Evolutionary conservation across 64 coral and sea anemone species (phyloP), one percentile per base, ranked within the genome.

Genomic region (Montipora foliosa): DNA sequence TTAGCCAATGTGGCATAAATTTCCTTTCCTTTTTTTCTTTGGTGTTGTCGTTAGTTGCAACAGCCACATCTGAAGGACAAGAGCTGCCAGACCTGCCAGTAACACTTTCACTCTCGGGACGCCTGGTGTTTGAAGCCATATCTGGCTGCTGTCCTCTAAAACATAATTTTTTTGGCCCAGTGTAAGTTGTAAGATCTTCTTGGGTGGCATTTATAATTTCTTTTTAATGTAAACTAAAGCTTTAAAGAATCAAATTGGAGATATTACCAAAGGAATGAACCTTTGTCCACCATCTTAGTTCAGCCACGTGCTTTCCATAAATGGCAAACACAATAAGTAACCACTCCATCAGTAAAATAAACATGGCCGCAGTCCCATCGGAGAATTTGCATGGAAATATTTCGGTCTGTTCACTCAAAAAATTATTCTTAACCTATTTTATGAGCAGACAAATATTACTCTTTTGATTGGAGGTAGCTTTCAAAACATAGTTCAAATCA

Each of bases 381-480:
- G 20, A 74, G 71, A 74, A 74, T 74, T 74, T 74, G 71, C 71
- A 24, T 74, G 71, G n/a, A 74, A 74, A 74, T 74, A 25, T 22
- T 74, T 74, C 17, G 15, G 71, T 74, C 71, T 44, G 5, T 74
- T 74, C 71, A 16, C 24, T 74, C 22, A 11, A 74, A 74, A 24
- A 74, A 74, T 74, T 44, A 74, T 74, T 74, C 20, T 74, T 74
- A 74, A 74, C 17, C 71, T 74, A 9, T 74, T 74, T 74, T 74
- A 74, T 74, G 71, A 74, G 71, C 5, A 6, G 11, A 74, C 71
- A 74, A 74, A 14, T 44, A 71, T 74, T 74, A 74, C 71, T 74
- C 22, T 24, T 74, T 74, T 74, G 71, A 74, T 74, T 74, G 17
- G 71, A 4, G 68, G 68, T 71, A 74, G 71, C 71, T 74, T 74